Percentiles rank a stretch among this genome's conserved stretches.
These are phyloP conservation scores for Telmatherina bonti DNA, from an alignment of 2,797 vertebrate species.

Conservation along the genomic window DNA sequence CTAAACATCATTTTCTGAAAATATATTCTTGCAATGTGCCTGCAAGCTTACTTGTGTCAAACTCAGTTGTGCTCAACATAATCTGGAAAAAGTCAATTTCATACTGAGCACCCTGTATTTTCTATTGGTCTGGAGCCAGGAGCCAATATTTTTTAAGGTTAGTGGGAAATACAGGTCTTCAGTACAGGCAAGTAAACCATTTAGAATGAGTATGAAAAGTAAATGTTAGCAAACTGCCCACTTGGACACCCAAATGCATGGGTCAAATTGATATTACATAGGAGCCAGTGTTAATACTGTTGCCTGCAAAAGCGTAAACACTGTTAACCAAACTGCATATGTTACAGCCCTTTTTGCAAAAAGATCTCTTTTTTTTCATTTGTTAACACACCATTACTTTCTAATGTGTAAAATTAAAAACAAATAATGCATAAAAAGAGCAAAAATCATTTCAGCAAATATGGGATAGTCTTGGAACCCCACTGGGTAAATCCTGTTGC, in stretches of 20 bases:
- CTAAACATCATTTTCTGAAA: not conserved
- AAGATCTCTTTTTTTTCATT: not conserved
- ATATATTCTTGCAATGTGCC: not conserved
- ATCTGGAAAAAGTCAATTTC: not conserved
- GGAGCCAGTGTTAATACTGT: not conserved
- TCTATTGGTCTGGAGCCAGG: not conserved
- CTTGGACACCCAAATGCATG: not conserved
- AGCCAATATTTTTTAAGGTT: constrained; percentile 11
- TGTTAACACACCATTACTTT: not conserved
- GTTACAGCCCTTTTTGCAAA: not conserved
- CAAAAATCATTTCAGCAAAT: not conserved
- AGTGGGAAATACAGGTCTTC: constrained; percentile 25
- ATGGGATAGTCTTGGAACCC: too few relatives aligned
- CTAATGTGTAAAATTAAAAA: not conserved
- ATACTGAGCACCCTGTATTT: not conserved
- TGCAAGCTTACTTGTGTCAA: not conserved
- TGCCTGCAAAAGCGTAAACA: not conserved
- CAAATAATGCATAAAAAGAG: not conserved
- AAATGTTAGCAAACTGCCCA: constrained; percentile 9
- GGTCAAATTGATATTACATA: constrained; percentile 6
- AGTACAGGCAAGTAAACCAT: constrained; percentile 7
- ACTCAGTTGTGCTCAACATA: constrained; percentile 1
- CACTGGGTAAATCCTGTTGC: not conserved
- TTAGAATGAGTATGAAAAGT: constrained; percentile 8
- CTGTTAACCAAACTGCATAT: not conserved